A percentile compares a stretch with the other conserved stretches of the same genome.
Conservation (phyloP, 2,797 vertebrate species). For the Pteropus rufus region DNA sequence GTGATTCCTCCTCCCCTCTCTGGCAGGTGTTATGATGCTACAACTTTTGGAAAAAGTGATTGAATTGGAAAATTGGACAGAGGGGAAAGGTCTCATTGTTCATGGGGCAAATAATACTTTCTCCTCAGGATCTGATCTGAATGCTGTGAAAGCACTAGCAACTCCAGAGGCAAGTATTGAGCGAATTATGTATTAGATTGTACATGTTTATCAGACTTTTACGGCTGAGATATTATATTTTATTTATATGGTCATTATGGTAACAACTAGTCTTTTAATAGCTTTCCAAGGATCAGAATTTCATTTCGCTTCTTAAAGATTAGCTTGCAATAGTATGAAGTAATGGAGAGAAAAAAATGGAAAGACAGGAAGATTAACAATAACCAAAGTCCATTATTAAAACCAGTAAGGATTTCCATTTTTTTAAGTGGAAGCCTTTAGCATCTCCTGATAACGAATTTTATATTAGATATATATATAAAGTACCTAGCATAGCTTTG, state of each 20-base stretch:
- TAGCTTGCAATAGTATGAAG: background rate
- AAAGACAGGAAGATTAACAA: background rate
- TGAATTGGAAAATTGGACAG: conserved; percentile 92
- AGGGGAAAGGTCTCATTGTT: conserved; percentile 94
- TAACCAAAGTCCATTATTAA: background rate
- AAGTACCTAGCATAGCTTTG: background rate
- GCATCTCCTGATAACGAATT: background rate
- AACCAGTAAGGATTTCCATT: background rate
- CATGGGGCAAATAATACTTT: conserved; percentile 91
- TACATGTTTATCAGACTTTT: background rate
- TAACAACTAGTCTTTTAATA: background rate
- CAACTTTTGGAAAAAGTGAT: conserved; percentile 91
- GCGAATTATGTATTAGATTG: background rate
- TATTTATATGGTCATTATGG: background rate
- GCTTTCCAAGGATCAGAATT: background rate
- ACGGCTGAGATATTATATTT: background rate
- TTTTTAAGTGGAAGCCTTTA: conserved; percentile 1
- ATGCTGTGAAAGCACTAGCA: conserved; percentile 88
- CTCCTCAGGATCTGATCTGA: conserved; percentile 95
- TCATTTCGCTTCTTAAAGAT: background rate
- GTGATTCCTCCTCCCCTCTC: background rate
- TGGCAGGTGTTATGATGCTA: conserved; percentile 94
- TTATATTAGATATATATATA: background rate
- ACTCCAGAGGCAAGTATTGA: conserved; percentile 86
- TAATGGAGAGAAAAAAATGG: background rate